Evolutionary conservation across 2,888 invertebrate species (phyloP), one percentile per base, ranked within the genome.

Genomic region (Hirtodrosophila confusa): DNA sequence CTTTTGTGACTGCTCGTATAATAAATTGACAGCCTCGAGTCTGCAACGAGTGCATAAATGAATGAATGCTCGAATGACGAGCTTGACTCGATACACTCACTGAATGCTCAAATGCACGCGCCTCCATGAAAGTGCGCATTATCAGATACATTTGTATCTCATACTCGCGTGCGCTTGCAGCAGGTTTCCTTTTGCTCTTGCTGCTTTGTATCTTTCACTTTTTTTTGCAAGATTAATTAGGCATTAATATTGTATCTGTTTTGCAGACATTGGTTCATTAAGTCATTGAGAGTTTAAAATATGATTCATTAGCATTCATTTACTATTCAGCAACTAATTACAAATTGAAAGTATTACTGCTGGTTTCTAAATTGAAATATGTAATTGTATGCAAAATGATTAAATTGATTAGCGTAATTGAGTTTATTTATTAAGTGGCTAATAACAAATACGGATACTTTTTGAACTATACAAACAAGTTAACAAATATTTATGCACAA

Each of bases 21-120:
- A 78, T 76, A 76, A 78, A 80, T 78, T 80, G 77, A 69, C 69
- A 72, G 62, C 57, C 58, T 36, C 45, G 49, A 55, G 45, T n/a
- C 45, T 11, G 45, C 35, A 40, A 51, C 44, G 66, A 73, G 65
- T 71, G 67, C 55, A 43, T 68, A 61, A 78, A 65, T 76, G 80
- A 69, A 73, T 66, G 68, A 73, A 61, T 67, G 54, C 57, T 43
- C 56, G 45, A 64, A 36, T 69, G 69, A 58, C 66, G 55, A 37
- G 40, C 29, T 31, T 35, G 33, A 48, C 11, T 35, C 24, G 35
- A 9, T 40, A 33, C 49, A 29, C 45, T 50, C 31, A 31, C 9
- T 31, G 31, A 31, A 31, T 39, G 11, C 53, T 36, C 27, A 33
- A 49, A 43, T 40, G 41, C 44, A 24, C 53, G 40, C 61, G 45